A percentile compares a stretch with the other conserved stretches of the same genome.
Evolutionary conservation across 2,797 vertebrate species (phyloP).

Genomic region (Rhodeus uyekii): DNA sequence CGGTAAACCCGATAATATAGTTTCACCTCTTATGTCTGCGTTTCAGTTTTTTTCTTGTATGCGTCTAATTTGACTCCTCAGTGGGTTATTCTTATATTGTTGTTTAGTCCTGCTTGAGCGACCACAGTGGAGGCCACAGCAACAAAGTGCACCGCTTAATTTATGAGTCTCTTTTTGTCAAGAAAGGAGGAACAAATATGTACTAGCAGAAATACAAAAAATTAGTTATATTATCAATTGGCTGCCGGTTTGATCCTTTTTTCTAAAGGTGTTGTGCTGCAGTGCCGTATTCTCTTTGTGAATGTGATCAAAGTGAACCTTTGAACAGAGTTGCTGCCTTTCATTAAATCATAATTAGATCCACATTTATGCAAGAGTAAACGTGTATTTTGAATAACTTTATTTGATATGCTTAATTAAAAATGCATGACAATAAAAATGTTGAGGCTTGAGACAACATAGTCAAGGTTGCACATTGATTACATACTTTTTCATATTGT

Average conservation of each 20-base stretch:
- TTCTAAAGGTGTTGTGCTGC: not conserved
- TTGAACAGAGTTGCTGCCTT: not conserved
- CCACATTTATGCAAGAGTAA: not conserved
- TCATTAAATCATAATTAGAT: not conserved
- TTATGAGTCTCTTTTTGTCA: not conserved
- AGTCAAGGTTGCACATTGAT: conserved; percentile 1
- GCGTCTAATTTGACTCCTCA: not conserved
- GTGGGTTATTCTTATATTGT: not conserved
- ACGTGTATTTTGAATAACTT: not conserved
- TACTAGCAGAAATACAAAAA: not conserved
- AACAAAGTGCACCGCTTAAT: not conserved
- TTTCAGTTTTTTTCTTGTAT: not conserved
- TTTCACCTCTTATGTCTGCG: not conserved
- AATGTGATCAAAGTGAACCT: conserved; percentile 12
- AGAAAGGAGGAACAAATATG: not conserved
- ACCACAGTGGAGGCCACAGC: not conserved
- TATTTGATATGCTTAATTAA: not conserved
- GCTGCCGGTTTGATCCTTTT: not conserved
- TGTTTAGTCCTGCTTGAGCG: conserved; percentile 14
- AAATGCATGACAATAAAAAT: not conserved
- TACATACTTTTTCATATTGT: not conserved
- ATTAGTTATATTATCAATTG: not conserved
- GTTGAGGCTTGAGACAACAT: not conserved
- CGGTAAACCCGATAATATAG: not conserved
- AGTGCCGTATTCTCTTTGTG: conserved; percentile 10